Evolutionary conservation across 2,113 vertebrate genomes (phyloP).

Genomic region (Hemiscyllium ocellatum): DNA sequence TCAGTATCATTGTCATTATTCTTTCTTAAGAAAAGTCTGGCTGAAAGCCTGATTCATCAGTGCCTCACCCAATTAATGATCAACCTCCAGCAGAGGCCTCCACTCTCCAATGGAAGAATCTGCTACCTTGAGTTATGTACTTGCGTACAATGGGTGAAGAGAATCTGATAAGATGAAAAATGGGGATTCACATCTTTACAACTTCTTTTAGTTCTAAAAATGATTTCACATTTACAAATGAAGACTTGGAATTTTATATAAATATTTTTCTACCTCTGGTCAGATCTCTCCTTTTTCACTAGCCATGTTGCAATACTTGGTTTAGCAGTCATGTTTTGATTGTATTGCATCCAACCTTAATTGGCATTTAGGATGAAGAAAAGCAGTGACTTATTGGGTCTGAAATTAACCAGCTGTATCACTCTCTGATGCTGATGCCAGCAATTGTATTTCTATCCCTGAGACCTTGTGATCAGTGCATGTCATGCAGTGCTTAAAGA

Average conservation of each 20-base stretch:
- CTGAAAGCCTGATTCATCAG: neutral
- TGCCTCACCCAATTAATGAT: neutral
- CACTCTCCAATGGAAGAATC: neutral
- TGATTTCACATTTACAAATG: neutral
- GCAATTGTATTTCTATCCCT: constrained; percentile 75
- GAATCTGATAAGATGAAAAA: neutral
- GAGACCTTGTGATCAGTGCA: constrained; percentile 48
- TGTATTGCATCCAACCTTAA: neutral
- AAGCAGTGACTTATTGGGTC: constrained; percentile 45
- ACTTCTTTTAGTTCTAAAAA: neutral
- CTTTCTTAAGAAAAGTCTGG: neutral
- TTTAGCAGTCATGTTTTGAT: neutral
- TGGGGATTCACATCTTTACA: neutral
- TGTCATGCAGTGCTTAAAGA: constrained; percentile 49
- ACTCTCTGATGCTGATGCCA: constrained; percentile 96
- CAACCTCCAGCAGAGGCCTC: neutral
- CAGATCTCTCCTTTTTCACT: neutral
- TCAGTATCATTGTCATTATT: neutral
- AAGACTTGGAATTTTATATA: neutral
- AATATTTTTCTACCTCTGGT: neutral
- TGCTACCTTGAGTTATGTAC: neutral
- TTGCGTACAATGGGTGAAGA: neutral
- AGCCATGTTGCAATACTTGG: neutral
- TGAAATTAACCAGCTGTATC: constrained; percentile 68
- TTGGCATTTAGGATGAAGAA: neutral